Evolutionary conservation across 2,888 invertebrate genomes (phyloP), one percentile per base, ranked within the genome.

Genomic region (Drosophila nr. medialis): DNA sequence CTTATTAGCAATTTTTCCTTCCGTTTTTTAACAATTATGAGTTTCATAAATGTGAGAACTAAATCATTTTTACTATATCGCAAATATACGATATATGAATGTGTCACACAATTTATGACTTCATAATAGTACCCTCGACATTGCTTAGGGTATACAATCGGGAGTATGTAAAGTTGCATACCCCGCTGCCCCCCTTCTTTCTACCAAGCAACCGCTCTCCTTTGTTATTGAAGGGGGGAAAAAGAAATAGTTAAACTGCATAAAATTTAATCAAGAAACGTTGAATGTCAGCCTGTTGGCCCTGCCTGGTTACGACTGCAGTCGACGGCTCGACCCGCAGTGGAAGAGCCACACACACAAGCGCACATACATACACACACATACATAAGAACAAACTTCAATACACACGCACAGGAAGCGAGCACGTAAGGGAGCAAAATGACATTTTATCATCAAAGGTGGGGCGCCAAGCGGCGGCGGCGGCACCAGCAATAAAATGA

Each of bases 391-490:
- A 34, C 24, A 48, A 27, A 21, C 48, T n/a, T 56, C 36, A 21
- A 45, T 45, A 34, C 30, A 30, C 21, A 42, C 42, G 54, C 30
- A 50, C 29, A 45, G 38, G 60, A 42, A 74, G 64, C 66, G 64
- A 72, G 71, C 85, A 86, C 88, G 86, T 89, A 89, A 86, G 85
- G 88, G 81, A 86, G 84, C 81, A 84, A 90, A 88, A 90, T 86
- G 87, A 90, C 90, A 90, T 89, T 90, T 88, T 89, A 90, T 81
- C 89, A 90, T 89, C 89, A 89, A 90, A 90, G 91, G 86, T 90
- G 81, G 89, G 49, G 34, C 56, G 77, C 74, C 80, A 77, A 80
- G 68, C 72, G 68, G 5, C 55, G 55, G 56, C 67, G 36, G 58
- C 32, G 27, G 69, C 80, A 77, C 67, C 70, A 77, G 75, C 72